Conservation (phyloP, 2,797 vertebrate genomes). For the Florisuga fusca region DNA sequence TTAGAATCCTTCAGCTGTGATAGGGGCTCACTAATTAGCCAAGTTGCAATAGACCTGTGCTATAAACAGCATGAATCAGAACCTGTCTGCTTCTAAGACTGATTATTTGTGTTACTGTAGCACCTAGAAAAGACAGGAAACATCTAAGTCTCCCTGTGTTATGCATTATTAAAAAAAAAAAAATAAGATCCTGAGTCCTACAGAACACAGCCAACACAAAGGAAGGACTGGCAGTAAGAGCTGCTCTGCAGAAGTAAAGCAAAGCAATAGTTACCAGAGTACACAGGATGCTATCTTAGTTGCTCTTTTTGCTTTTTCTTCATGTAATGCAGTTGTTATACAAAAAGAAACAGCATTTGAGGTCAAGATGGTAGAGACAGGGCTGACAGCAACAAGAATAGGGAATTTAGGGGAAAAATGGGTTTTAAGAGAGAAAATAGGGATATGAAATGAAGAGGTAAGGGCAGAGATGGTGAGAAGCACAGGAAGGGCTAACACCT, state of each 20-base stretch:
- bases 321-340: neutral
- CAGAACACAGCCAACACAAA: neutral
- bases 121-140: slow-evolving; percentile 58
- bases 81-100: neutral
- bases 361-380: neutral
- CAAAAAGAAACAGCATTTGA: neutral
- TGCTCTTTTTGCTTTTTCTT: neutral
- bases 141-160: neutral
- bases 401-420: neutral
- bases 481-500: fast-evolving
- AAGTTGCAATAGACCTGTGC: neutral
- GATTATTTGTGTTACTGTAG: slow-evolving; percentile 65
- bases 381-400: neutral
- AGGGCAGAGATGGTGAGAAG: neutral
- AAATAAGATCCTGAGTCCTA: neutral
- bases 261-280: neutral
- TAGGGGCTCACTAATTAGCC: neutral
- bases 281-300: neutral
- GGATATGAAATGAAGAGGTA: neutral
- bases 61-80: slow-evolving; percentile 11
- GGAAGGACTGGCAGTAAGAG: neutral
- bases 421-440: neutral
- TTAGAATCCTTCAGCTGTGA: neutral
- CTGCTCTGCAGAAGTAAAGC: neutral
- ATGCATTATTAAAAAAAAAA: neutral